Conservation (phyloP, 2,888 invertebrate species). For the Pterostichus niger region DNA sequence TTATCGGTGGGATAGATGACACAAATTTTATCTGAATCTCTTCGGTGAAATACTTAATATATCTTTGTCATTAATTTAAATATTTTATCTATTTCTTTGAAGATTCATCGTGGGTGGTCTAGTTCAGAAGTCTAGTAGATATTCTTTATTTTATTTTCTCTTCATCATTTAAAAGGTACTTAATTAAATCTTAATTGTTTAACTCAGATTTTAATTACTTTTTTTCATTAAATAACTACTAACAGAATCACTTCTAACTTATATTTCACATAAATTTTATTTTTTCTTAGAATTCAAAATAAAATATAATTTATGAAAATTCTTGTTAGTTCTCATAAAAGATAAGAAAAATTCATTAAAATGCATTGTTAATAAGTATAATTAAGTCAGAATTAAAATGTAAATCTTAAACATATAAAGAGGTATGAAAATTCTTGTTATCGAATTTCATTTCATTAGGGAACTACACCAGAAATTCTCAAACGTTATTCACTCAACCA, state of each 20-base stretch:
- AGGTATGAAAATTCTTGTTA: constrained; percentile 55
- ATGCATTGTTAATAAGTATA: constrained; percentile 49
- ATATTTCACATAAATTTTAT: constrained; percentile 14
- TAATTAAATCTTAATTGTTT: constrained; percentile 61
- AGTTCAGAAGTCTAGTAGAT: neutral
- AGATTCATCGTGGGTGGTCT: constrained; percentile 45
- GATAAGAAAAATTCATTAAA: constrained; percentile 52
- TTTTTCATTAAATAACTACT: constrained; percentile 30
- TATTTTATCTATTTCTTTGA: constrained; percentile 40
- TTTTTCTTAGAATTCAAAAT: neutral
- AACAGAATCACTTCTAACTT: constrained; percentile 24
- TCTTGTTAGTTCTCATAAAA: constrained; percentile 5
- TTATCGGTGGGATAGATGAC: neutral
- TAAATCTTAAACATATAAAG: constrained; percentile 35
- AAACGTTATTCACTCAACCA: neutral
- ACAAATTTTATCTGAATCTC: constrained; percentile 26
- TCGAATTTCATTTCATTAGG: constrained; percentile 59
- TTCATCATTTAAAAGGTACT: constrained; percentile 30
- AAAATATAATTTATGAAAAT: constrained; percentile 19
- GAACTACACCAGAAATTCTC: neutral
- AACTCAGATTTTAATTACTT: constrained; percentile 52
- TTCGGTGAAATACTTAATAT: constrained; percentile 33
- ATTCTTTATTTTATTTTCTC: constrained; percentile 25
- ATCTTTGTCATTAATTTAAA: constrained; percentile 38
- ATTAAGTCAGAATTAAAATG: constrained; percentile 49